Evolutionary conservation across 2,797 vertebrate species (phyloP), one percentile per base, ranked within the genome.

Genomic region (Chelon labrosus): DNA sequence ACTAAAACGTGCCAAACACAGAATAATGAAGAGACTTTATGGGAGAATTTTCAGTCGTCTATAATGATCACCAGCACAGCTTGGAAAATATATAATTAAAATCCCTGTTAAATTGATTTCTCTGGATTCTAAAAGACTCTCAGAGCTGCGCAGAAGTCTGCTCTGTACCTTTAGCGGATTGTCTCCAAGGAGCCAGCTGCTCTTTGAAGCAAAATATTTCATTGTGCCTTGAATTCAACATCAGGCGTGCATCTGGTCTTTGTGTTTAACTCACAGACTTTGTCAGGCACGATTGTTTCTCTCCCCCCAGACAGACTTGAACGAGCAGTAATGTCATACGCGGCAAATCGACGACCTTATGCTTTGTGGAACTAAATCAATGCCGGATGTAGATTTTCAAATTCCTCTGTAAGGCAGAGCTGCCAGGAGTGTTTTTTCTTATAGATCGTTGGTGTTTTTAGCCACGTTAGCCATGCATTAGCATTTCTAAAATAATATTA

Each of bases 291-390:
- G 70, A 84, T 90, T 70, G 86, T 91, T 86, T 57, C 82, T 90
- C 88, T 57, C 82, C 89, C 86, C 88, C 89, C 75, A 82, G 88
- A 89, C 87, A 74, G 84, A 82, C 70, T 77, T 31, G 79, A 89
- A 87, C 47, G 80, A 88, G 83, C 80, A 57, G 51, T 85, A 83
- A 87, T 83, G 88, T 87, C 85, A 81, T 50, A 65, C 39, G 62
- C 75, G 0, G 58, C 13, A 46, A 76, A 89, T 77, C 82, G 82
- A 89, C 83, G 70, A 73, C 69, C 82, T 57, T 70, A 65, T 82
- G 71, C 87, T 82, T 58, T 42, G 78, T 53, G 73, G 58, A 17
- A 69, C 89, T 89, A 84, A 82, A 85, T 90, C 88, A 85, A 62
- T 9, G 63, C 63, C 61, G 49, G 65, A 38, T 25, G 20, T 41